Conservation (phyloP, 2,888 invertebrate genomes). For the Amiota minor region DNA sequence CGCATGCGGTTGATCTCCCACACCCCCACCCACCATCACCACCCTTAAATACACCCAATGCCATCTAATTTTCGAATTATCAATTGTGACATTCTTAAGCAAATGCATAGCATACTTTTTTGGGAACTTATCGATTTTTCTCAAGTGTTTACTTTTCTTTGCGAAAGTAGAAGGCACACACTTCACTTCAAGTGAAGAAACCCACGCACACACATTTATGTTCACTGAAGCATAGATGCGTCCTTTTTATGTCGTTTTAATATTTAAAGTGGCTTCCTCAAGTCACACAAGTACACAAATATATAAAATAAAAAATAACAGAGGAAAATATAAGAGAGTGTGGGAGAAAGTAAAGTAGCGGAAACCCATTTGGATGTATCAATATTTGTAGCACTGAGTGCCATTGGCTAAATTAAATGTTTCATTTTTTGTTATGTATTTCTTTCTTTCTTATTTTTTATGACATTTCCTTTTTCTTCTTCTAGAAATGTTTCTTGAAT, state of each 20-base stretch:
- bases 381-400: conserved; percentile 61
- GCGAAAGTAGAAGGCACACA: too few species aligned
- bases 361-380: conserved; percentile 67
- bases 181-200: too few species aligned
- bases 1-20: conserved; percentile 42
- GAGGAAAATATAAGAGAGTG: background rate
- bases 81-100: too few species aligned
- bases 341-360: conserved; percentile 22
- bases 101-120: too few species aligned
- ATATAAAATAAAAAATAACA: background rate
- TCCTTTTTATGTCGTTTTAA: conserved; percentile 20
- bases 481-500: too few species aligned
- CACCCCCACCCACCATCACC: background rate
- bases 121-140: too few species aligned
- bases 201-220: too few species aligned
- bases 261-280: background rate
- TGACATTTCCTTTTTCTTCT: background rate
- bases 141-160: too few species aligned
- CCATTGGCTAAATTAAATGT: conserved; percentile 64
- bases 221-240: too few species aligned
- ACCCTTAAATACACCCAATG: too few species aligned
- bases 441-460: too few species aligned
- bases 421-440: conserved; percentile 44
- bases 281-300: background rate
- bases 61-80: too few species aligned